A percentile compares a stretch with the other conserved stretches of the same genome.
Evolutionary conservation across 1,140 invertebrate species (phyloP).

Genomic region (Oscheius sp.): DNA sequence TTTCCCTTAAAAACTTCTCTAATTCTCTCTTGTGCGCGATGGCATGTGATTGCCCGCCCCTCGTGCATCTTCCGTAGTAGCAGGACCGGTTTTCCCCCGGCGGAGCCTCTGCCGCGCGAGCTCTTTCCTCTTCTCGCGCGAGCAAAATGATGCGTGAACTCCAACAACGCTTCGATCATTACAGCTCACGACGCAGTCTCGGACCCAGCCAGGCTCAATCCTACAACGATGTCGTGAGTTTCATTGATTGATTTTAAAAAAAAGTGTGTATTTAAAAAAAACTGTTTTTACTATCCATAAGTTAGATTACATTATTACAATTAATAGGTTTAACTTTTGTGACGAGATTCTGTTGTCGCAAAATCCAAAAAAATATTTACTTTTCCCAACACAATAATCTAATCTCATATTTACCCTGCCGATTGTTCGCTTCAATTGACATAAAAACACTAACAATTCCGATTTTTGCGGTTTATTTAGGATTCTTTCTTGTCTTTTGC

Average conservation of each 20-base stretch:
- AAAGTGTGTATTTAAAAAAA: not conserved
- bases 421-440: no score
- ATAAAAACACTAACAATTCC: no score
- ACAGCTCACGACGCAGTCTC: slow-evolving; percentile 38
- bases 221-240: slow-evolving; percentile 40
- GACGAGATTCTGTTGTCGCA: no score
- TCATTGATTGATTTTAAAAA: slow-evolving; percentile 1
- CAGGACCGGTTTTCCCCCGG: not conserved
- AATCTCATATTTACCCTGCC: no score
- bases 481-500: no score
- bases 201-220: slow-evolving; percentile 33
- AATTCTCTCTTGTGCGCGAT: no score
- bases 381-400: no score
- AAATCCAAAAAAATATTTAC: no score
- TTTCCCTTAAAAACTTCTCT: not conserved
- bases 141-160: slow-evolving; percentile 40
- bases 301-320: no score
- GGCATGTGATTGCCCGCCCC: slow-evolving; percentile 14
- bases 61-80: not conserved
- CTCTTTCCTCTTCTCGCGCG: not conserved
- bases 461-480: no score
- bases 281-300: not conserved
- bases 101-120: not conserved
- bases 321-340: no score
- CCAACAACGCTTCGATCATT: slow-evolving; percentile 42